Evolutionary conservation across 2,888 invertebrate genomes (phyloP), one percentile per base, ranked within the genome.

Genomic region (Nysson spinosus): DNA sequence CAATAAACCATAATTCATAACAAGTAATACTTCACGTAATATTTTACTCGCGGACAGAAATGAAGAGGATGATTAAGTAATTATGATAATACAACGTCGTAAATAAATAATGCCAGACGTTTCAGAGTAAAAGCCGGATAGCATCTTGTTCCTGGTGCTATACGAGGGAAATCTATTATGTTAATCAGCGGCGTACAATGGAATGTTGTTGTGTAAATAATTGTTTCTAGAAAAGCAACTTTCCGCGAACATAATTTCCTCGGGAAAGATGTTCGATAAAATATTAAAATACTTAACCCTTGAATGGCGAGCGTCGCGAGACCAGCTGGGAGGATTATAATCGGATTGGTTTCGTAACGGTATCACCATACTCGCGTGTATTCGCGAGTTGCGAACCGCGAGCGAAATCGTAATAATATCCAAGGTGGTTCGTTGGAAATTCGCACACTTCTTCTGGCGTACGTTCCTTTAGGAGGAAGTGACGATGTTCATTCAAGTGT

Each of bases 321-420:
- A n/a, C 67, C 71, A 74, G 71, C 75, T 71, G 75, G 43, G 62
- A 65, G 68, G 74, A 71, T 71, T 74, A 74, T 62, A 67, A 55
- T 58, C 49, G 74, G 54, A 63, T 60, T 44, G 61, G 58, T 54
- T 60, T 54, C 63, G 54, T 75, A 75, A 75, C 74, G 75, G 74
- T 73, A 74, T 61, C 62, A 54, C 67, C 61, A 57, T 70, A 66
- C 44, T 70, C 65, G 63, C 58, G 42, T 49, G 39, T 55, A 63
- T 68, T 19, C 20, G 39, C 50, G 64, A 66, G 56, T 57, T 56
- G 57, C 50, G 49, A 51, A 51, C 57, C 52, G 43, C 52, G 37
- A 63, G 68, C 61, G 46, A 73, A 68, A 68, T 69, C 68, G 51
- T 61, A 68, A 77, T 69, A 69, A 64, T 61, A 63, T 69, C 54